Evolutionary conservation across 2,113 vertebrate genomes (phyloP).

Genomic region (Gnathonemus longibarbis): DNA sequence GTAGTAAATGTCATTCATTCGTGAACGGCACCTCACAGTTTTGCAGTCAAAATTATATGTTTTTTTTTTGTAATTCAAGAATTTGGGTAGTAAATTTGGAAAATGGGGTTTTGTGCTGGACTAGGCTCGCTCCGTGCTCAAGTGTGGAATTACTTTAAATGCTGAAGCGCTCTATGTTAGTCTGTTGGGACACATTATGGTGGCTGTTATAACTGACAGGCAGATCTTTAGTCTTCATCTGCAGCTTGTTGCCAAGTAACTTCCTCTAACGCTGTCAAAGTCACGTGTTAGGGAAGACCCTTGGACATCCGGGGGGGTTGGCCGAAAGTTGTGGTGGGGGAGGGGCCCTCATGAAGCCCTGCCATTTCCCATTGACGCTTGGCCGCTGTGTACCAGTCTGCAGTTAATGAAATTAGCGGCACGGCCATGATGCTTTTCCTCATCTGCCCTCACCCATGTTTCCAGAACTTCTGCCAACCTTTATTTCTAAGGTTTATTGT

Average conservation of each 20-base stretch:
- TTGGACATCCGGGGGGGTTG: background rate
- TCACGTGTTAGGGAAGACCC: background rate
- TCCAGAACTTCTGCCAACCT: background rate
- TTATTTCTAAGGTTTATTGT: background rate
- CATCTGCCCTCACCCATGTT: background rate
- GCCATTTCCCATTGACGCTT: background rate
- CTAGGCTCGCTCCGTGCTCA: background rate
- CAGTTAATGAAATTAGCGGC: background rate
- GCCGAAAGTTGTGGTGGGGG: background rate
- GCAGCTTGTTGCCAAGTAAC: constrained; percentile 70
- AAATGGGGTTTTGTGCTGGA: constrained; percentile 50
- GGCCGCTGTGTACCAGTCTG: background rate
- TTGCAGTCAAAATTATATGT: constrained; percentile 35
- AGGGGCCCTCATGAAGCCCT: background rate
- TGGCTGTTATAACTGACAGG: background rate
- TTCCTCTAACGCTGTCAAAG: constrained; percentile 68
- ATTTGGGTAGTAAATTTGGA: background rate
- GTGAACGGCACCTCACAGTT: background rate
- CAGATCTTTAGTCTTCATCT: constrained; percentile 44
- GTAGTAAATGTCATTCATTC: background rate
- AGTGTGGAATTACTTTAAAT: background rate
- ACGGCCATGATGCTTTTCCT: background rate
- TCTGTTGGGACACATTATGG: background rate
- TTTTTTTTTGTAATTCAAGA: constrained; percentile 25
- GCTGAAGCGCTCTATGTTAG: background rate